Evolutionary conservation across 2,797 vertebrate genomes (phyloP).

Genomic region (Morus bassanus): DNA sequence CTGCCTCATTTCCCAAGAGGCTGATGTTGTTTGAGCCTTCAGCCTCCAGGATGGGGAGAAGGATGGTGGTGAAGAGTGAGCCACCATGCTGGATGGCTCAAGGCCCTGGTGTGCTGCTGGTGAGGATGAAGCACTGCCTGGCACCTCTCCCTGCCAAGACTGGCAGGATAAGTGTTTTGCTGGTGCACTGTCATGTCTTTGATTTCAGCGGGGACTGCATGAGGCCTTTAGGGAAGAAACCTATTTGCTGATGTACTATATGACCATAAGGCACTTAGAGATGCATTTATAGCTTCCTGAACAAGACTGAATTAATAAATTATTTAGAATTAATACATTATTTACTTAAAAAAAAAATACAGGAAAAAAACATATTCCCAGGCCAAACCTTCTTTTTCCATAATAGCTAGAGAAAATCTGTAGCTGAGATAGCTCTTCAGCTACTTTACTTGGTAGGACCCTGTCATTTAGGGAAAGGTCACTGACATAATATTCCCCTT

Average conservation of each 20-base stretch:
- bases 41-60: background rate
- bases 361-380: background rate
- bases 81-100: background rate
- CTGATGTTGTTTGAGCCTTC: background rate
- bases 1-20: background rate
- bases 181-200: background rate
- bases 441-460: background rate
- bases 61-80: background rate
- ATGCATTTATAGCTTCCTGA: background rate
- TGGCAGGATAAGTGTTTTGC: background rate
- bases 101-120: background rate
- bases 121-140: background rate
- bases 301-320: background rate
- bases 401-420: background rate
- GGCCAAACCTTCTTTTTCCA: background rate
- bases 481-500: background rate
- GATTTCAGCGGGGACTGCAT: background rate
- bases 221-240: background rate
- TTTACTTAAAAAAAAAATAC: background rate
- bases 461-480: slow-evolving; percentile 17
- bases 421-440: background rate
- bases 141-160: background rate
- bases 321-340: background rate
- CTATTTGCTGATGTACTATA: background rate
- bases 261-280: background rate